Base-by-base conservation (phyloP, 2,113 vertebrate species). In the Dipodomys stephensi region DNA sequence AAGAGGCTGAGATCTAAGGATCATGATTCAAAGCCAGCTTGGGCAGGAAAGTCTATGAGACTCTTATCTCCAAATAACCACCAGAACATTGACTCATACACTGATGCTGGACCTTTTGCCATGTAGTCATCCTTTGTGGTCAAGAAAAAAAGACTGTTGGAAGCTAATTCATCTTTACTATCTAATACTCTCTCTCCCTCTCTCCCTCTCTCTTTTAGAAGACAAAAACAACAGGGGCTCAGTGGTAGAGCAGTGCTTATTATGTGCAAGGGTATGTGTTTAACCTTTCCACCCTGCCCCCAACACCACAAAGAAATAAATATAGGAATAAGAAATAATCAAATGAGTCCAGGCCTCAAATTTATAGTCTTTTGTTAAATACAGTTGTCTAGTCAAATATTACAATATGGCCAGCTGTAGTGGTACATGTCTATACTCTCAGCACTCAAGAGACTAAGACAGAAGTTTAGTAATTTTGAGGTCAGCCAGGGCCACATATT, bases 101-200 rank as follows among this genome's bases (percentile, higher is more conserved):
- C 64, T 20, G 68, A 87, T 89, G 18, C 69, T 49, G 16, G 68
- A 27, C 28, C 12, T 88, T 57, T 82, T 82, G 68, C 20, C 44
- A 53, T 44, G 28, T 81, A 71, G 67, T 83, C 10, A 62, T 7
- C n/a, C 22, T 44, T 92, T 78, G 57, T 87, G 25, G 7, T 82
- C 49, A 92, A 79, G 74, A 93, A 87, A 92, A 76, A 23, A 0
- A 23, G 9, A 88, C 76, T 87, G 39, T 39, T 39, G 39, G 87
- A 81, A 60, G 25, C 6, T n/a, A n/a, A 30, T 67, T 39, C 4
- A 32, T 79, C 30, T 92, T 87, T 60, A 62, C 74, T 39, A 62
- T 68, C 27, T 73, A 78, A 62, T 3, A 27, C 39, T 87, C 74
- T 92, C 28, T 85, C 71, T 53, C 46, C 39, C 1, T 49, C 53